These are phyloP conservation scores for Theristicus caerulescens DNA, from an alignment of 2,113 vertebrate species.

Conservation along the genomic window DNA sequence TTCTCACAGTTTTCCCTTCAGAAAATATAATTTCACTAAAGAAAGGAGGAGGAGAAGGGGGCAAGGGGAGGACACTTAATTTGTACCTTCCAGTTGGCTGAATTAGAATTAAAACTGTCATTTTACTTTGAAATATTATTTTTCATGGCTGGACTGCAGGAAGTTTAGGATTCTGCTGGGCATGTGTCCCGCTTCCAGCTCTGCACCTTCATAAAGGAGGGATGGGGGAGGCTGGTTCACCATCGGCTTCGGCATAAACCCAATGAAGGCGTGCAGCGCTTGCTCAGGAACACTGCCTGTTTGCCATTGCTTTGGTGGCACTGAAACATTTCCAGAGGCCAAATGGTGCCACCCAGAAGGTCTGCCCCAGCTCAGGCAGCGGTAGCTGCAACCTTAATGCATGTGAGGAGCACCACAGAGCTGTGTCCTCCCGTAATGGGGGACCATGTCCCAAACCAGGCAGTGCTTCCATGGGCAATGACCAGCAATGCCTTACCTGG, in stretches of 20 bases:
- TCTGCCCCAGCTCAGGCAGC: background rate
- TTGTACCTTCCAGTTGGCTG: background rate
- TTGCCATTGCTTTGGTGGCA: background rate
- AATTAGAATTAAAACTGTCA: background rate
- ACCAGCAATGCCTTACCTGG: background rate
- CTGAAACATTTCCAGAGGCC: background rate
- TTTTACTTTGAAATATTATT: background rate
- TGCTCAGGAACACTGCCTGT: too few species aligned
- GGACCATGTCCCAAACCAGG: background rate
- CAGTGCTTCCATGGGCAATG: background rate
- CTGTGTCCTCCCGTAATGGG: rapidly evolving
- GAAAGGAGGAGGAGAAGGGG: background rate
- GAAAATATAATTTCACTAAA: background rate
- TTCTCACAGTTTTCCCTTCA: background rate
- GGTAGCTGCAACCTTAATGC: background rate
- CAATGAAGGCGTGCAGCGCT: rapidly evolving
- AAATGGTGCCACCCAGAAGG: background rate
- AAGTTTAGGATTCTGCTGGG: background rate
- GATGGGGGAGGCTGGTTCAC: background rate
- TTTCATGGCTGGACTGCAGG: background rate
- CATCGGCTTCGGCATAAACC: too few species aligned
- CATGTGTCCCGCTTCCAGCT: background rate
- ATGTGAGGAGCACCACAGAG: background rate
- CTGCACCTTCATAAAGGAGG: background rate
- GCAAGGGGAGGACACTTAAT: background rate